Evolutionary conservation across 2,113 vertebrate species (phyloP), one percentile per base, ranked within the genome.

Genomic region (Oreotrochilus melanogaster): DNA sequence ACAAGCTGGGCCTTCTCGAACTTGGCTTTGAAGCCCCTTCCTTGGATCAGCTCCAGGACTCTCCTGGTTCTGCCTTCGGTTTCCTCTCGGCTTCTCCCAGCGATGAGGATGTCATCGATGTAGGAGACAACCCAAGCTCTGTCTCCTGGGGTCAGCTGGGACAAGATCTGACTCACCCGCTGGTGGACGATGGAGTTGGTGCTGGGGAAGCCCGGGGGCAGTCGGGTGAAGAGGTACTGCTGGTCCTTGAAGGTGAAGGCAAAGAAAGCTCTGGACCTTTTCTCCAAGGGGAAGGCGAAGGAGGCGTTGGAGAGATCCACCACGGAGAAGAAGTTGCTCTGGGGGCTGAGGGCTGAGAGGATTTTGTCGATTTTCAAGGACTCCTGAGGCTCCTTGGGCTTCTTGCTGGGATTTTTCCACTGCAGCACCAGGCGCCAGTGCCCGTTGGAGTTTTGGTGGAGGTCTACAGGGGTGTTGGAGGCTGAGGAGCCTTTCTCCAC

Each of bases 391-490:
- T 16, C 31, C 47, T 18, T 45, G 43, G 43, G 10, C 16, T 0
- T 0, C 31, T 7, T 12, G n/a, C 70, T 24, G 43, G 75, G 1
- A 10, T 5, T 56, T 23, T 3, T 12, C n/a, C 69, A 75, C 2
- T 75, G 1, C 56, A 93, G 57, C 7, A 1, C 9, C 51, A 93
- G 86, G n/a, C 80, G 62, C 1, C 2, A 7, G 28, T 5, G 37
- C 56, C 50, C 17, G 0, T 27, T 1, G 5, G 1, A 0, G 28
- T 60, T 62, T 6, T 0, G 12, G 13, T 6, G 64, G 6, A 8
- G 64, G 6, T 0, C 1, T 5, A 74, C 12, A 3, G 64, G 92
- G 75, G 18, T 48, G 39, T 65, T 93, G 86, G 22, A 89, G 25
- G 43, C 2, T 3, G 81, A 93, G 4, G 0, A 2, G 21, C 69